Base-by-base conservation (phyloP, 30 jellyfish, hydroid and myxozoan species). In the Aurelia sp. region DNA sequence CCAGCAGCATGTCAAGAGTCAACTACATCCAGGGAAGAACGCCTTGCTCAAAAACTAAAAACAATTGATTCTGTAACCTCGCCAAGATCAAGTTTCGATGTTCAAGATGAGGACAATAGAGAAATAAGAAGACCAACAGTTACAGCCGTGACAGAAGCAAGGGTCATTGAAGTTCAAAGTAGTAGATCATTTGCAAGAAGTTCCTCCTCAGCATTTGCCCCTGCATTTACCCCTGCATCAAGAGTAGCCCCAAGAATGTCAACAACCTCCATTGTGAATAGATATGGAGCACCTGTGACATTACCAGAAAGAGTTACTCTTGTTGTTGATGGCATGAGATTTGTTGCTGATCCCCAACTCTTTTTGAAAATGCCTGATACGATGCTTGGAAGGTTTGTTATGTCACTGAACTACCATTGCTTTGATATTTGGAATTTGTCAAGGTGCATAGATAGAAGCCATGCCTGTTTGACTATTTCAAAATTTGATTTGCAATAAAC, bases 311-410 rank as follows among this genome's bases (percentile, higher is more conserved):
- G 98, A 51, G 88, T 87, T 8, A 91, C 96, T 11, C 78, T 91
- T 63, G 72, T 86, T 27, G 98, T 91, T 20, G 96, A 86, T 86
- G 96, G 96, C 17, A 91, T 94, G 30, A 84, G 98, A 62, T 91
- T 91, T 71, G 74, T 73, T 48, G 90, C 87, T n/a, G 92, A 91
- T 58, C 98, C 98, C 18, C 94, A 80, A 19, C 19, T 86, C 17
- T 86, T 91, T 69, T 48, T 71, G 82, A 86, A 73, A 64, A 57
- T 85, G 75, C 98, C 98, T 12, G 91, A 91, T 70, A 91, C 98
- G 4, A 85, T 91, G 96, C 86, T 91, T 1, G 98, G 98, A 60
- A 91, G 98, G 98, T 91, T 65, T 10, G 82, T 61, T 9, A 53
- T 44, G 0, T 44, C 55, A 8, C 10, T 37, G 50, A 37, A 37